Base-by-base conservation (phyloP, 1,140 invertebrate species). In the Leptopilina boulardi region DNA sequence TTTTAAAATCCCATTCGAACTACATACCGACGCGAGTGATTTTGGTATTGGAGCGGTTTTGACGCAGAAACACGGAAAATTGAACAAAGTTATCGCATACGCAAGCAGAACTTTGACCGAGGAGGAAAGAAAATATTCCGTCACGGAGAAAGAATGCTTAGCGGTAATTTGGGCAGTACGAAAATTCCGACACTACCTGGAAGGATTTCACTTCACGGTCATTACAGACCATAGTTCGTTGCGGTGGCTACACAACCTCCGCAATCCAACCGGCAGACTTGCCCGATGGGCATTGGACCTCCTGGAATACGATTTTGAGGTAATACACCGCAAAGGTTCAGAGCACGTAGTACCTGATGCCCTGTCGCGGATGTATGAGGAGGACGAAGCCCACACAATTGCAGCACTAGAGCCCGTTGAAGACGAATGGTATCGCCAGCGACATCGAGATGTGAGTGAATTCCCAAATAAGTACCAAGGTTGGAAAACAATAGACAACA, bases 181-280 rank as follows among this genome's bases (percentile, higher is more conserved):
- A 21, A 75, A 75, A 66, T 75, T 59, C 51, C 19, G 54, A 5
- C 34, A 23, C n/a, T 74, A 77, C 59, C 13, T 77, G n/a, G 44
- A 59, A 13, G 75, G 70, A 8, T 13, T 15, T 9, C 15, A 3
- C 6, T 77, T 73, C n/a, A 23, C 34, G 19, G 71, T 77, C 3
- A 51, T 66, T 5, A 72, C 75, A 1, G 75, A 71, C 13, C 6
- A 30, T 9, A 19, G 19, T 30, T 18, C n/a, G 18, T 47, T 74
- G 18, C 42, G 47, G 0, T 74, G 72, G 72, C 51, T 74, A 15
- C 8, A 47, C 11, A 51, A 81, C 90, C 6, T 75, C 86, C 30
- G 83, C 88, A 73, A 90, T 89, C 74, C 70, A 78, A 73, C 74
- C 21, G 18, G 85, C 77, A n/a, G 71, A 81, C 85, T 87, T 8